Evolutionary conservation across 37 sponge, comb jelly and placozoan genomes (phyloP).

Genomic region (Tethya wilhelma): DNA sequence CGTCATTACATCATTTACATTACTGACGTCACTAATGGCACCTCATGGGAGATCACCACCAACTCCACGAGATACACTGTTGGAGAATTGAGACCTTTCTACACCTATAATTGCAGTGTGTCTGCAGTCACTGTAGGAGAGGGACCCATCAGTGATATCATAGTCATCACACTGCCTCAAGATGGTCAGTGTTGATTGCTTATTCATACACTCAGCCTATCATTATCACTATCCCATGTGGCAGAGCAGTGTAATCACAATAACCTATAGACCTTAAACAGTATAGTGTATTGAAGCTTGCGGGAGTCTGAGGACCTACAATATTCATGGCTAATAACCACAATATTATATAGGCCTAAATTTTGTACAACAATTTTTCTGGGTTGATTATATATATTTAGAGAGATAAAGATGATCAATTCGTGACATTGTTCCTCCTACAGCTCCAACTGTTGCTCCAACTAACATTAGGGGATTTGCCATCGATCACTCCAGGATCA

Average conservation of each 20-base stretch:
- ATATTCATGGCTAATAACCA: too few relatives aligned
- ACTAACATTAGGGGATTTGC: conserved; percentile 3
- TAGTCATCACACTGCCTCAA: conserved; percentile 5
- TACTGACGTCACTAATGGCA: neutral
- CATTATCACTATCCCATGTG: too few relatives aligned
- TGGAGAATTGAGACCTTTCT: conserved; percentile 6
- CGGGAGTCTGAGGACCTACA: too few relatives aligned
- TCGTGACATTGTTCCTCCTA: too few relatives aligned
- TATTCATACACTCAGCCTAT: too few relatives aligned
- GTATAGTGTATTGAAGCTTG: too few relatives aligned
- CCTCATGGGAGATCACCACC: neutral
- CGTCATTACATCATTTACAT: conserved; percentile 12
- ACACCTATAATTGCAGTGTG: neutral
- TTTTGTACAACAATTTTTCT: too few relatives aligned
- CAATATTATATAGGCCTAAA: too few relatives aligned
- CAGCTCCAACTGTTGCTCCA: conserved; percentile 21
- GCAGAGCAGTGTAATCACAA: too few relatives aligned
- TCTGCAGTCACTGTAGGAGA: conserved; percentile 6
- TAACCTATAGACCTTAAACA: too few relatives aligned
- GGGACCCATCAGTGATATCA: neutral
- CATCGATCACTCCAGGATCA: neutral
- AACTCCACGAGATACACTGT: conserved; percentile 2
- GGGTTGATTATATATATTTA: too few relatives aligned
- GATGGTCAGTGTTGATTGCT: conserved; percentile 5
- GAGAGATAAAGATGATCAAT: too few relatives aligned